Base-by-base conservation (phyloP, 2,113 vertebrate genomes). In the Albula glossodonta region DNA sequence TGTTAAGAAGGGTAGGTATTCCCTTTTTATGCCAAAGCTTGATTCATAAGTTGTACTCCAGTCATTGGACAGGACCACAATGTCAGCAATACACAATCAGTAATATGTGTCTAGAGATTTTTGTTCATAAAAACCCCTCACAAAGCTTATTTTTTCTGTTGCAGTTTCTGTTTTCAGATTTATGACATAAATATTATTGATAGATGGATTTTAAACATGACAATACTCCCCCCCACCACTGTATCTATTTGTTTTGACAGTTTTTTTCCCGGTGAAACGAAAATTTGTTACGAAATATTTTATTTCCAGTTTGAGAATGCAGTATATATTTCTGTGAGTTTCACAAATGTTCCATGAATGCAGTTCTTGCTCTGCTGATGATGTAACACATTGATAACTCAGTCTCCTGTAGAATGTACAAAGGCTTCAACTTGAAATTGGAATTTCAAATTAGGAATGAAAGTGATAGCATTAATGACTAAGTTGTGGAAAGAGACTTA, bases 381-480 rank as follows among this genome's bases (percentile, higher is more conserved):
- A 74, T 74, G n/a, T 25, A 31, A 25, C 70, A 74, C 25, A 10
- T 10, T 74, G 70, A 74, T 74, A 74, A 74, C n/a, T 74, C 31
- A 70, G 17, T 19, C 63, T 70, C 19, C 22, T 70, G 60, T 7
- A 31, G 70, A 8, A 31, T 31, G 22, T n/a, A 74, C 70, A 74
- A 74, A 74, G 70, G 9, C 70, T 74, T 74, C 22, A 70, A n/a
- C 63, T 70, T n/a, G 63, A 74, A 74, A 74, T n/a, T 74, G 70
- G 8, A 74, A 74, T 74, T 80, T 51, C 17, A 50, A 50, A 51
- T 80, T 51, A 50, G 19, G 49, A 80, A 80, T 50, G 31, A 8
- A 77, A 31, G 49, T 50, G 48, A 51, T 17, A 19, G 13, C 15
- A 51, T 22, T 51, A 80, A 80, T 53, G n/a, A 52, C 13, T 0